These are phyloP conservation scores for Cepaea nemoralis DNA, from an alignment of 1,140 invertebrate species.

Conservation along the genomic window DNA sequence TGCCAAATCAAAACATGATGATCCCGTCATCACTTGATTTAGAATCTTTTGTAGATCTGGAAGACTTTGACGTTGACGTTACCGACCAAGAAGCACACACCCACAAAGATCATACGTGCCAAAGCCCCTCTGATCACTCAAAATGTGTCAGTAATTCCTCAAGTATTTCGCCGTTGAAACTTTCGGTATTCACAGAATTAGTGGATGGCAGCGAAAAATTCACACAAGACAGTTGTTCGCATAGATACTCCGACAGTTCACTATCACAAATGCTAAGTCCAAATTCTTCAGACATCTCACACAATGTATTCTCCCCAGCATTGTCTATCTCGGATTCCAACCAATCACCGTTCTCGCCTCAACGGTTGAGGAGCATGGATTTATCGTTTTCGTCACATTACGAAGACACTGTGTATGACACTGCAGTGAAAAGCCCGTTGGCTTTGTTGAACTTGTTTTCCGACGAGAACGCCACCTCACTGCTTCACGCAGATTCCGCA, in stretches of 20 bases:
- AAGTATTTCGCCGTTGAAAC: neutral
- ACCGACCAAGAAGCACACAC: neutral
- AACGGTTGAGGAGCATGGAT: neutral
- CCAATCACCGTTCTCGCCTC: neutral
- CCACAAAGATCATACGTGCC: neutral
- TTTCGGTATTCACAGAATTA: neutral
- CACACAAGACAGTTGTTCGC: neutral
- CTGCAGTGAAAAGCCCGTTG: neutral
- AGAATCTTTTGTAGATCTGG: constrained; percentile 20
- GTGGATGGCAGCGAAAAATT: neutral
- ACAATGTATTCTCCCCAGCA: neutral
- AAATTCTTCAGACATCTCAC: neutral
- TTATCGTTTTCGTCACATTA: neutral
- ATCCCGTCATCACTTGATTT: neutral
- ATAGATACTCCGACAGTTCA: neutral
- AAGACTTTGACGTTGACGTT: neutral
- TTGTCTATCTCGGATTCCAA: neutral
- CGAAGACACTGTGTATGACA: neutral
- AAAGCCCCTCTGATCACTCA: neutral
- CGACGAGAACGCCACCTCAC: neutral
- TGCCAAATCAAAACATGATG: neutral
- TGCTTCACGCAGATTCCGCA: neutral
- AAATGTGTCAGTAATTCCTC: neutral
- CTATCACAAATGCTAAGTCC: neutral
- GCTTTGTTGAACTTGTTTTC: constrained; percentile 16